Conservation (phyloP, 2,113 vertebrate genomes). For the Lophotis ruficrista region DNA sequence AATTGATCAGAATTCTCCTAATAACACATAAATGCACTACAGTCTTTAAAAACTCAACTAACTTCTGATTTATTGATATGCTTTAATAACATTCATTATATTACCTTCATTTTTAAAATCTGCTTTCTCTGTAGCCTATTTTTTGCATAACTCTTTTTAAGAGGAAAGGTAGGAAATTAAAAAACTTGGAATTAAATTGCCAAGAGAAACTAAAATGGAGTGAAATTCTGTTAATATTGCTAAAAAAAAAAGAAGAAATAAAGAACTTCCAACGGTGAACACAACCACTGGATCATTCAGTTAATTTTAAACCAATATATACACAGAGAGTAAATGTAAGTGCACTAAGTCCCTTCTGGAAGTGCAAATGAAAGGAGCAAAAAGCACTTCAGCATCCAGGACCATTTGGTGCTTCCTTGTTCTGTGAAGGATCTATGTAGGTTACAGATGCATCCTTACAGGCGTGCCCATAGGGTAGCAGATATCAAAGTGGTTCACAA, state of each 20-base stretch:
- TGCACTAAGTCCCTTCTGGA: not conserved
- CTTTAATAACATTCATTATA: constrained; percentile 40
- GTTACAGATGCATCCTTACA: not conserved
- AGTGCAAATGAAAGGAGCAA: not conserved
- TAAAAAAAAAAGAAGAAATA: not conserved
- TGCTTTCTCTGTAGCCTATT: not conserved
- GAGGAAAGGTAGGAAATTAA: constrained; percentile 19
- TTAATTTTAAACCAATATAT: not conserved
- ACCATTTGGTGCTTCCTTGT: not conserved
- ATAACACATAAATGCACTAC: not conserved
- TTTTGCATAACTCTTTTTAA: not conserved
- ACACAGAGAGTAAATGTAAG: not conserved
- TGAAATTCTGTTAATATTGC: not conserved
- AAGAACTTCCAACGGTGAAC: not conserved
- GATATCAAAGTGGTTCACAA: not conserved
- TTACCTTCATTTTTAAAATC: not conserved
- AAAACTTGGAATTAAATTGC: not conserved
- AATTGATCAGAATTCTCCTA: not conserved
- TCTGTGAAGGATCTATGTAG: not conserved
- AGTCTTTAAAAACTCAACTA: not conserved
- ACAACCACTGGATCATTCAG: not conserved
- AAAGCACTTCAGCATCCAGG: not conserved
- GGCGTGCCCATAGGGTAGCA: not conserved
- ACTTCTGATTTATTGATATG: constrained; percentile 12
- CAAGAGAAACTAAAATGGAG: not conserved